Evolutionary conservation across 1,140 invertebrate species (phyloP), one percentile per base, ranked within the genome.

Genomic region (Battus philenor): DNA sequence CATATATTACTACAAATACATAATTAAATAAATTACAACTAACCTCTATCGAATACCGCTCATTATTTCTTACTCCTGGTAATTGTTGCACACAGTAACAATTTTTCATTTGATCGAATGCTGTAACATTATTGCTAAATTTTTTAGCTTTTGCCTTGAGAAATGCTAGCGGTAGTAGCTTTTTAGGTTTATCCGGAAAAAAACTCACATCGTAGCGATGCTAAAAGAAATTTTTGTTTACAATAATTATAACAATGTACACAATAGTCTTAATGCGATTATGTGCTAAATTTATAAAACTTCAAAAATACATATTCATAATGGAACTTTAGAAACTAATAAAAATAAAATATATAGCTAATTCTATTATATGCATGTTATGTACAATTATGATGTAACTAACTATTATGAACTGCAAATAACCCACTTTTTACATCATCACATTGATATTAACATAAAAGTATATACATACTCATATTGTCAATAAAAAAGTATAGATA

Each of bases 81-180:
- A 68, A 5, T 45, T 22, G 13, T 39, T 49, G 9, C 72, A 24
- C 3, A 62, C 16, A 9, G 16, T 77, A 84, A 18, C 73, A 73
- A 52, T 80, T 84, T 18, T 84, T 84, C 17, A 56, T 57, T 54
- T 80, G 78, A 54, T 84, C 80, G 56, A 79, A 84, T 2, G 76
- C 76, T 13, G 77, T 47, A 1, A 68, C 6, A 44, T 60, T 22
- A 8, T 52, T 59, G 0, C 55, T 58, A 31, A 69, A 84, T 30
- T 59, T 20, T 17, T 57, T 59, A 0, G 38, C 17, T 15, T 67
- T 68, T 0, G 54, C 47, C 2, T 13, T 15, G 1, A 39, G 7
- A 38, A 74, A 84, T 5, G 60, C 69, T 20, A 49, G 49, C 4
- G 64, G 44, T 9, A 73, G 15, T 12, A 77, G 38, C 45, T 75